Percentiles rank a stretch among this genome's conserved stretches.
These are phyloP conservation scores for Ischnura elegans DNA, from an alignment of 2,888 invertebrate genomes.

Conservation along the genomic window DNA sequence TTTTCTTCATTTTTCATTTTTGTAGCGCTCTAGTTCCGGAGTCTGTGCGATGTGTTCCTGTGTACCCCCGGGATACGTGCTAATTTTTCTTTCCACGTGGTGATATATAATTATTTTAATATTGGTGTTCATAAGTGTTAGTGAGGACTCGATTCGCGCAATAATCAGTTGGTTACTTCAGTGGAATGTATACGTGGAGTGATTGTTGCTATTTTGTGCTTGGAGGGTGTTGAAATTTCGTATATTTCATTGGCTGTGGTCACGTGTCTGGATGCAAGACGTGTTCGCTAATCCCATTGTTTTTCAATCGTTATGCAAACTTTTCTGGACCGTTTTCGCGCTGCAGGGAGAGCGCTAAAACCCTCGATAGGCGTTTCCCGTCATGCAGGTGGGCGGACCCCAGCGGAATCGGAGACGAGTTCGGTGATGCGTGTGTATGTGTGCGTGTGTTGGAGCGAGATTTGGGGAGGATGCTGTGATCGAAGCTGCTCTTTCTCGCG, in stretches of 20 bases:
- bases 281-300: background rate
- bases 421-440: too few relatives aligned
- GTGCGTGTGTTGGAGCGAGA: background rate
- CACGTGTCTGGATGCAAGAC: background rate
- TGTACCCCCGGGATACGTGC: background rate
- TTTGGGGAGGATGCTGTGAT: background rate
- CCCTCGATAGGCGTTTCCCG: background rate
- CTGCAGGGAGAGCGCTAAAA: background rate
- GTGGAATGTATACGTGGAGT: background rate
- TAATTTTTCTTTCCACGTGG: too few relatives aligned
- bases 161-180: background rate
- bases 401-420: background rate
- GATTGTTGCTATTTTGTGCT: background rate
- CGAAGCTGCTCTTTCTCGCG: background rate
- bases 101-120: too few relatives aligned
- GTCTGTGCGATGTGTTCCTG: too few relatives aligned
- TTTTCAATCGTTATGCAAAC: background rate
- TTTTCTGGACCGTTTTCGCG: background rate
- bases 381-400: slow-evolving; percentile 54
- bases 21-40: too few relatives aligned
- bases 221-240: background rate
- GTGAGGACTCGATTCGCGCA: background rate
- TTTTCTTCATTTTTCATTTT: background rate
- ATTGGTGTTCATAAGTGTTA: too few relatives aligned
- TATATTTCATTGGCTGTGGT: background rate